These are phyloP conservation scores for Mungos mungo DNA, from an alignment of 2,113 vertebrate species.

Conservation along the genomic window DNA sequence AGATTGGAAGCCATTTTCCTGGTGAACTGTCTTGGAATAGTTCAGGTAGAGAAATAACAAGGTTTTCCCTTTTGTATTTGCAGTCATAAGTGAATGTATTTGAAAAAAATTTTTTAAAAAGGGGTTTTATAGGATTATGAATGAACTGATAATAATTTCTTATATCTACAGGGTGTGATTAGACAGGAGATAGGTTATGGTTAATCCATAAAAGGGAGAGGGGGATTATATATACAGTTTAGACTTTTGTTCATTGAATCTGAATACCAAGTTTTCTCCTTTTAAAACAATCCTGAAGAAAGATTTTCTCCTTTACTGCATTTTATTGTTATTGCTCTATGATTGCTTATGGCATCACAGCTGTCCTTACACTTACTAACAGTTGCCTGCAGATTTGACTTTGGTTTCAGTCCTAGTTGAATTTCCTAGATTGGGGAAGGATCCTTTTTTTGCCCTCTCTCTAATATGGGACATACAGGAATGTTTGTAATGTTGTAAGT, in stretches of 20 bases:
- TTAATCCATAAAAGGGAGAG: not conserved
- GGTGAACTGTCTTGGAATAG: not conserved
- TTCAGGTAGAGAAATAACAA: not conserved
- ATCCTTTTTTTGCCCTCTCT: not conserved
- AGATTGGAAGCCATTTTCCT: not conserved
- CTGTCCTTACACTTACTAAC: not conserved
- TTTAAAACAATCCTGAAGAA: not conserved
- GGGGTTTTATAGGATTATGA: not conserved
- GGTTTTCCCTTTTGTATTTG: slow-evolving; percentile 18
- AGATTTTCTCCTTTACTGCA: not conserved
- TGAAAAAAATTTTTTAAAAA: not conserved
- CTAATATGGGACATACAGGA: not conserved
- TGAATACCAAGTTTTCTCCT: not conserved
- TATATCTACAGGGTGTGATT: not conserved
- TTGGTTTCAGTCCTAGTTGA: slow-evolving; percentile 29
- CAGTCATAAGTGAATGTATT: not conserved
- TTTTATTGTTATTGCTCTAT: not conserved
- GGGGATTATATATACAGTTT: not conserved
- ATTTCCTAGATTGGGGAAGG: not conserved
- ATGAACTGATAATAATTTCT: not conserved
- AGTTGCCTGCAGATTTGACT: not conserved
- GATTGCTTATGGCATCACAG: not conserved
- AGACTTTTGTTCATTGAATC: not conserved
- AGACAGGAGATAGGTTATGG: not conserved
- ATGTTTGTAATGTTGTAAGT: not conserved